Base-by-base conservation (phyloP, 64 coral and sea anemone genomes). In the Montipora foliosa region DNA sequence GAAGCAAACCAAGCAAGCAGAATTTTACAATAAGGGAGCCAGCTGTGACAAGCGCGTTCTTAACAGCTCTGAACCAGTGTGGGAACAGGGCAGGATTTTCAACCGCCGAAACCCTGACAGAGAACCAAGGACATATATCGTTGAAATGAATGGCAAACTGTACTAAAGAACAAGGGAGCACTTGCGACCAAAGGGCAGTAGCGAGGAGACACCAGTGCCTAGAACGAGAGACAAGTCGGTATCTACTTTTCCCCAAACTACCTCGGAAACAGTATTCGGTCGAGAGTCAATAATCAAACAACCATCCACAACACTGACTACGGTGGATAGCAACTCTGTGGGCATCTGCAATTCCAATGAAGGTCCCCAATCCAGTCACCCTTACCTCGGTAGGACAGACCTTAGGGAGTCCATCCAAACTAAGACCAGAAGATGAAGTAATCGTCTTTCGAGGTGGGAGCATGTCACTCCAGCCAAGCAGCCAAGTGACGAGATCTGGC, bases 121-220 rank as follows among this genome's bases (percentile, higher is more conserved):
- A 48, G 58, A 89, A 91, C 93, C 93, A 45, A 95, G 93, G 87
- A 91, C 76, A 49, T 95, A 88, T 77, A 60, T 95, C 15, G 70
- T 88, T 48, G 64, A 95, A 25, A 91, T 87, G 47, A 79, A 95
- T 17, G 76, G 53, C 50, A 88, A 84, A 14, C 55, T 95, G 15
- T 91, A 87, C 68, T 64, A 76, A 67, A 87, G 94, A 74, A 95
- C 76, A 68, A 67, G 89, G 20, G 94, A 57, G 55, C 62, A 83
- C 22, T 11, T 83, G 19, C 81, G 37, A 29, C 24, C 19, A 62
- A 19, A 12, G 25, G 13, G 60, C 13, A 64, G 8, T 16, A 12
- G 13, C 60, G 13, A 64, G 60, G 13, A 64, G 60, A 0, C 60
- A 64, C 60, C 29, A 37, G 29, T 37, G 29, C 29, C 29, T 37